Percentiles rank a stretch among this genome's conserved stretches.
Evolutionary conservation across 2,797 vertebrate genomes (phyloP).

Genomic region (Pyrocephalus nanus): DNA sequence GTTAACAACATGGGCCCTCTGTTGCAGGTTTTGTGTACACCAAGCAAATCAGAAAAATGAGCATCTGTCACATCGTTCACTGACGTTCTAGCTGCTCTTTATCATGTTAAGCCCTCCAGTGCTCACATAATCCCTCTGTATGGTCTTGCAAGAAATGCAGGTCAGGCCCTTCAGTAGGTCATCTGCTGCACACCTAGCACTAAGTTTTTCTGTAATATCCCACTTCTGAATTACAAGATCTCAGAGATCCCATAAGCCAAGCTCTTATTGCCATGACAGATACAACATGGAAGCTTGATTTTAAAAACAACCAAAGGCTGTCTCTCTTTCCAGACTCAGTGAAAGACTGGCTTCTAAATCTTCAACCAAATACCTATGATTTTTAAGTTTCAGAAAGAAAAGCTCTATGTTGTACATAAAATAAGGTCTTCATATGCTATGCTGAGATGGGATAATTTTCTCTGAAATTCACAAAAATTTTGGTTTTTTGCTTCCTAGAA

Average conservation of each 20-base stretch:
- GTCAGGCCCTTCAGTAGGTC: not conserved
- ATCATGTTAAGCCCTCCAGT: not conserved
- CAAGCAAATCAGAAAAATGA: not conserved
- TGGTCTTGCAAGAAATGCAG: not conserved
- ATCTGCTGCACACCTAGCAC: not conserved
- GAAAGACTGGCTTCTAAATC: not conserved
- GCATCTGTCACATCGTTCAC: not conserved
- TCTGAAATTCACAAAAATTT: not conserved
- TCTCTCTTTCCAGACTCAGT: not conserved
- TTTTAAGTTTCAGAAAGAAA: not conserved
- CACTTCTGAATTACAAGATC: not conserved
- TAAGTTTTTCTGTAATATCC: not conserved
- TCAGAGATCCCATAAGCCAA: not conserved
- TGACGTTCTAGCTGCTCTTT: not conserved
- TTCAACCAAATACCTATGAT: not conserved
- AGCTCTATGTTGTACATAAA: not conserved
- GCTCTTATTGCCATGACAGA: not conserved
- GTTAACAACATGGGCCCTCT: not conserved
- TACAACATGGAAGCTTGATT: not conserved
- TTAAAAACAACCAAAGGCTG: not conserved
- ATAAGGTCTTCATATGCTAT: not conserved
- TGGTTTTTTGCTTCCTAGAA: not conserved
- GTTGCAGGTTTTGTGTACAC: not conserved
- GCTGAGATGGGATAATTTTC: conserved; percentile 1
- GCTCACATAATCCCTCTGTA: not conserved